These are phyloP conservation scores for Eretmocerus hayati DNA, from an alignment of 2,888 invertebrate species.

Conservation along the genomic window DNA sequence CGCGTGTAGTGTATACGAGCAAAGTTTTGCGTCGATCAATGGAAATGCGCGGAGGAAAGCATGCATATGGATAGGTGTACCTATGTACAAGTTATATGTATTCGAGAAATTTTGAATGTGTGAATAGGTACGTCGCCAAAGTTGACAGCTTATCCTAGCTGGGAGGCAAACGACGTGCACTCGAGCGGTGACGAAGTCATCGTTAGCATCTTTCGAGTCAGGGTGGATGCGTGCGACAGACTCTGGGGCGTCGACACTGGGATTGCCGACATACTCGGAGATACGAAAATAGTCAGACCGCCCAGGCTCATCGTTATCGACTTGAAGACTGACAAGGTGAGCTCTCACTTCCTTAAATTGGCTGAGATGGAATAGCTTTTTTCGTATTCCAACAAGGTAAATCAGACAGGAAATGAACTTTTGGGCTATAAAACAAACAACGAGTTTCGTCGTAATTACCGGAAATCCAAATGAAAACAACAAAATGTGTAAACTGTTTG, in stretches of 20 bases:
- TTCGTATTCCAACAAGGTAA: no score
- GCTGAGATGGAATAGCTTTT: no score
- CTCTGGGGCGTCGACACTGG: slow-evolving; percentile 80
- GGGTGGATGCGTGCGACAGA: slow-evolving; percentile 69
- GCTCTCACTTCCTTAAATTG: no score
- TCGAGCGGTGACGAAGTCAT: slow-evolving; percentile 54
- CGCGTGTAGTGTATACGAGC: not conserved
- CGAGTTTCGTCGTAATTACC: no score
- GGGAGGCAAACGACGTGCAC: slow-evolving; percentile 69
- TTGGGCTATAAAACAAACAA: no score
- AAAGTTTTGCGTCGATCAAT: not conserved
- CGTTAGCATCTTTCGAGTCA: slow-evolving; percentile 66
- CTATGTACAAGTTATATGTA: no score
- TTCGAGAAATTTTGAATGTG: not conserved
- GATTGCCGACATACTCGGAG: slow-evolving; percentile 65
- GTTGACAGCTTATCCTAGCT: slow-evolving; percentile 69
- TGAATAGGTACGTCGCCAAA: slow-evolving; percentile 54
- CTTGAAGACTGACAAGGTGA: slow-evolving; percentile 66
- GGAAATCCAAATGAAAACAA: no score
- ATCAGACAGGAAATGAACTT: no score
- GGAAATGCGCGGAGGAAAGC: not conserved
- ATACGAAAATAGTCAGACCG: slow-evolving; percentile 45
- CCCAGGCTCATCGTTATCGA: slow-evolving; percentile 63
- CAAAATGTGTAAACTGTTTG: no score
- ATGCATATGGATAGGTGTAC: no score